These are phyloP conservation scores for Pogoniulus pusillus DNA, from an alignment of 2,797 vertebrate species.

Conservation along the genomic window DNA sequence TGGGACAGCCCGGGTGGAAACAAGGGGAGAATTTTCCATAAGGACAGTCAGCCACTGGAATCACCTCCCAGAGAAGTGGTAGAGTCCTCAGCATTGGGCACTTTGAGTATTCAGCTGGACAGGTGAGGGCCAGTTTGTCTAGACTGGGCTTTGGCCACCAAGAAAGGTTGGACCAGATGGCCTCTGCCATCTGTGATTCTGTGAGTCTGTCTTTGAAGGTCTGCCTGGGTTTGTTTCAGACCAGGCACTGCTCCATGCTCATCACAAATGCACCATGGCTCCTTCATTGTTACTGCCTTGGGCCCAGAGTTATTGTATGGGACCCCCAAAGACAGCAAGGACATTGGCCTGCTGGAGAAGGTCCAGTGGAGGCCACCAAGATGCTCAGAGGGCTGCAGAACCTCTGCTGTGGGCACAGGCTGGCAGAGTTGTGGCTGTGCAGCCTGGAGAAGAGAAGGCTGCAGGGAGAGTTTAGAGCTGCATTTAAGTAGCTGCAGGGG, in stretches of 20 bases:
- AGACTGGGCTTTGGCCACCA: no score
- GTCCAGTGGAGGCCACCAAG: no score
- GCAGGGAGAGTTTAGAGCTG: no score
- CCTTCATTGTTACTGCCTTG: rapidly evolving
- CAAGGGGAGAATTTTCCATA: background rate
- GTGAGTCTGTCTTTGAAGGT: background rate
- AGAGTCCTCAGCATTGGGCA: background rate
- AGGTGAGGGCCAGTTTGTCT: background rate
- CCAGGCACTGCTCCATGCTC: rapidly evolving
- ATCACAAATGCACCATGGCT: background rate
- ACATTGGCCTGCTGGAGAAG: no score
- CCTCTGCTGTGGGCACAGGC: no score
- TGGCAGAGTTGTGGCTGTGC: no score
- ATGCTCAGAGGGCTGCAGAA: no score
- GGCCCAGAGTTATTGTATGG: rapidly evolving
- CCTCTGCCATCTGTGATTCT: background rate
- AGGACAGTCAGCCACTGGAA: background rate
- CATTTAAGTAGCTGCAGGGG: no score
- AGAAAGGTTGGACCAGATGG: background rate
- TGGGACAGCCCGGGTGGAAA: background rate
- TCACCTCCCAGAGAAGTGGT: background rate
- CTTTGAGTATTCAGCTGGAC: background rate
- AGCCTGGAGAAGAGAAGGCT: no score
- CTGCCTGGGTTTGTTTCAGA: background rate
- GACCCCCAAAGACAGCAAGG: background rate